Evolutionary conservation across 2,797 vertebrate genomes (phyloP).

Genomic region (Loris lydekkerianus): DNA sequence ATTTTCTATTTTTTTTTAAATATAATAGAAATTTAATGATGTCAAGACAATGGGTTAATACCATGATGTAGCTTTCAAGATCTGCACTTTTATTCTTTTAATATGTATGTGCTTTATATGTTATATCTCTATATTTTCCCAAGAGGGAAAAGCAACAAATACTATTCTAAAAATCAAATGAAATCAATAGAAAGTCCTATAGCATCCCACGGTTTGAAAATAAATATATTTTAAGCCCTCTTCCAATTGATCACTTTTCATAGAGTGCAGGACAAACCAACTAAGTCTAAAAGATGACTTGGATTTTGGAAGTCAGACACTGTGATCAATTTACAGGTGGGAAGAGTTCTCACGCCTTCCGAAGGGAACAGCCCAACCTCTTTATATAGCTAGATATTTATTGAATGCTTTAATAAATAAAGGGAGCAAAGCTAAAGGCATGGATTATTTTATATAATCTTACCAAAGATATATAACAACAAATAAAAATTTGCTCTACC

Average conservation of each 20-base stretch:
- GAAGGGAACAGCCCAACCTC: background rate
- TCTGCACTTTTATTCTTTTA: background rate
- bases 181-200: background rate
- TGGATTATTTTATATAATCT: background rate
- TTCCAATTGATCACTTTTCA: background rate
- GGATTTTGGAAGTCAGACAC: background rate
- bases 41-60: background rate
- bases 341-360: background rate
- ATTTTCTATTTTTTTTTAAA: background rate
- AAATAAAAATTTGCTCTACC: background rate
- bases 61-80: conserved; percentile 52
- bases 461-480: background rate
- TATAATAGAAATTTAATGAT: background rate
- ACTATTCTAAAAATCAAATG: conserved; percentile 40
- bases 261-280: fast-evolving
- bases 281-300: background rate
- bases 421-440: background rate
- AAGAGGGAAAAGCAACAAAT: background rate
- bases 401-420: background rate
- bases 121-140: background rate
- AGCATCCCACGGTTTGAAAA: conserved; percentile 20
- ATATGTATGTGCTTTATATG: background rate
- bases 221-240: conserved; percentile 20
- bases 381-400: background rate
- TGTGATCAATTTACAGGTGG: background rate